Percentiles rank a stretch among this genome's conserved stretches.
Conservation (phyloP, 2,113 vertebrate genomes). For the Ivindomyrus marchei region DNA sequence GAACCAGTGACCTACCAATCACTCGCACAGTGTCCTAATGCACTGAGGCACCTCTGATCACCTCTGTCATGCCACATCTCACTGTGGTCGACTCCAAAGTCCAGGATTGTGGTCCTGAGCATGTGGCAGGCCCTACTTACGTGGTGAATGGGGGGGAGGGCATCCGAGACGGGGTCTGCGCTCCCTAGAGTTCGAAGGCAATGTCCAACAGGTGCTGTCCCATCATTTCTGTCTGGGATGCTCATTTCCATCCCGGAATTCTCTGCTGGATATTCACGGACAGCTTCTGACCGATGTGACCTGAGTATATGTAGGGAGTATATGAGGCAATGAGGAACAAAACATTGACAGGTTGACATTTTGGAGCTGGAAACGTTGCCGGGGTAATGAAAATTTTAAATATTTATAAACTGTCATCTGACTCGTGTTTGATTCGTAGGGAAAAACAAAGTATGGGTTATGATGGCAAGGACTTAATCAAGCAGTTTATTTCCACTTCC, state of each 20-base stretch:
- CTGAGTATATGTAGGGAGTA: not conserved
- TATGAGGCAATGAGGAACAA: not conserved
- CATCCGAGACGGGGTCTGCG: not conserved
- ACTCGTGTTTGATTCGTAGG: not conserved
- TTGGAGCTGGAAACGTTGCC: not conserved
- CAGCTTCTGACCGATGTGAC: not conserved
- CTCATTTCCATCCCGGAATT: not conserved
- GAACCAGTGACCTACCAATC: not conserved
- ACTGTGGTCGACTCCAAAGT: not conserved
- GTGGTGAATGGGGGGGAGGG: not conserved
- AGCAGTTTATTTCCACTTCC: not conserved
- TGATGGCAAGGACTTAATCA: slow-evolving; percentile 8
- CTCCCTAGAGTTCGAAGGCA: not conserved
- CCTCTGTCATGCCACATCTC: not conserved
- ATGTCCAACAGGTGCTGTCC: not conserved
- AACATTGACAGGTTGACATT: slow-evolving; percentile 15
- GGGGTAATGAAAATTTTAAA: slow-evolving; percentile 16
- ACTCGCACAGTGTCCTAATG: not conserved
- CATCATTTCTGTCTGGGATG: not conserved
- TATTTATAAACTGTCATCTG: slow-evolving; percentile 8
- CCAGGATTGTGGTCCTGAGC: not conserved
- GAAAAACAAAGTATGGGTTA: not conserved
- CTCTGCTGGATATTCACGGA: not conserved
- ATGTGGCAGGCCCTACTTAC: not conserved
- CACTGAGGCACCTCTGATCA: not conserved